Conservation (phyloP, 1,140 invertebrate genomes). For the Tetraneura akinire region DNA sequence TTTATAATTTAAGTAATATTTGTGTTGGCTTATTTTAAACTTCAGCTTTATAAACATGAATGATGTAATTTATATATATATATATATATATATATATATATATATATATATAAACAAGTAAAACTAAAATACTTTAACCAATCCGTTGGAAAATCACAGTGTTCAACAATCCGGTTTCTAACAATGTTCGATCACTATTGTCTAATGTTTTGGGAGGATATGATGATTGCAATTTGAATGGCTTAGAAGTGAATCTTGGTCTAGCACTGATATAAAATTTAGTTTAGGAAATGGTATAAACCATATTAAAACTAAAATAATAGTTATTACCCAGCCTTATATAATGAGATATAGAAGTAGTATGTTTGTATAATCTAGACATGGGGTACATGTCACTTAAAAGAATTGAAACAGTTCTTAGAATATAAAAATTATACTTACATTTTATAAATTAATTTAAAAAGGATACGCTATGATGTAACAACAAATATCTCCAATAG, state of each 20-base stretch:
- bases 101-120: slow-evolving; percentile 24
- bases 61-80: slow-evolving; percentile 35
- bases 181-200: slow-evolving; percentile 74
- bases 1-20: neutral
- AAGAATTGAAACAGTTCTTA: too few relatives aligned
- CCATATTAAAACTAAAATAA: too few relatives aligned
- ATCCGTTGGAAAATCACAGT: slow-evolving; percentile 82
- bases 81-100: too few relatives aligned
- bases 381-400: too few relatives aligned
- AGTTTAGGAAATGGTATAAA: slow-evolving; percentile 6
- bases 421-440: too few relatives aligned
- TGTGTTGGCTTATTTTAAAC: slow-evolving; percentile 32
- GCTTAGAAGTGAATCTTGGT: slow-evolving; percentile 74
- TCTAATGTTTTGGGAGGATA: slow-evolving; percentile 86
- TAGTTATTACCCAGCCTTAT: too few relatives aligned
- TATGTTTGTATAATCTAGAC: too few relatives aligned
- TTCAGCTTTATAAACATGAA: slow-evolving; percentile 19
- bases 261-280: slow-evolving; percentile 61
- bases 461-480: slow-evolving; percentile 76
- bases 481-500: slow-evolving; percentile 76
- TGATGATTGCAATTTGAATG: slow-evolving; percentile 82
- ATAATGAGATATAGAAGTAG: too few relatives aligned
- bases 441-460: too few relatives aligned
- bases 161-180: slow-evolving; percentile 84
- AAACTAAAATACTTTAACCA: slow-evolving; percentile 61